Evolutionary conservation across 2,888 invertebrate species (phyloP).

Genomic region (Himalopsyche tibetana): DNA sequence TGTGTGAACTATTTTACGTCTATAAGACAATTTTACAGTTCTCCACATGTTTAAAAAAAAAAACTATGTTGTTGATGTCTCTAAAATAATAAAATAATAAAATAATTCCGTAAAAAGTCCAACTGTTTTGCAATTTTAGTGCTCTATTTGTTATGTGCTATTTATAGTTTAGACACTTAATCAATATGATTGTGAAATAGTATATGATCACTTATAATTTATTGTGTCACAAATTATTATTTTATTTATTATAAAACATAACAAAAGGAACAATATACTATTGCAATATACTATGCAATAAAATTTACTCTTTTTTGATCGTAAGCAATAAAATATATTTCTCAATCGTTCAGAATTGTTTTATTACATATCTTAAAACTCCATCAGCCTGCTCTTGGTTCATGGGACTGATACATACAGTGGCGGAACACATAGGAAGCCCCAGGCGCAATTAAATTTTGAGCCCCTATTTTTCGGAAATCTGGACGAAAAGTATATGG

Average conservation of each 20-base stretch:
- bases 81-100: no score
- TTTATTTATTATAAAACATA: conserved; percentile 10
- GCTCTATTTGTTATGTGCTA: background rate
- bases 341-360: background rate
- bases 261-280: background rate
- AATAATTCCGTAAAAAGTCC: no score
- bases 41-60: no score
- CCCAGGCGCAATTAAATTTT: no score
- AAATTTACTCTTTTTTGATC: background rate
- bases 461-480: no score
- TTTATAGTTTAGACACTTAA: background rate
- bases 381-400: no score
- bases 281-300: conserved; percentile 32
- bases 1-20: no score
- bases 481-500: no score
- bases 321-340: conserved; percentile 22
- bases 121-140: background rate
- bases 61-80: no score
- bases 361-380: background rate
- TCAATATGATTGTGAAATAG: background rate
- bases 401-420: no score
- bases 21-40: no score
- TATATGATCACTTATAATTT: background rate
- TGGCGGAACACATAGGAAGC: no score
- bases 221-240: conserved; percentile 4